Evolutionary conservation across 2,888 invertebrate genomes (phyloP), one percentile per base, ranked within the genome.

Genomic region (Catocala sponsa): DNA sequence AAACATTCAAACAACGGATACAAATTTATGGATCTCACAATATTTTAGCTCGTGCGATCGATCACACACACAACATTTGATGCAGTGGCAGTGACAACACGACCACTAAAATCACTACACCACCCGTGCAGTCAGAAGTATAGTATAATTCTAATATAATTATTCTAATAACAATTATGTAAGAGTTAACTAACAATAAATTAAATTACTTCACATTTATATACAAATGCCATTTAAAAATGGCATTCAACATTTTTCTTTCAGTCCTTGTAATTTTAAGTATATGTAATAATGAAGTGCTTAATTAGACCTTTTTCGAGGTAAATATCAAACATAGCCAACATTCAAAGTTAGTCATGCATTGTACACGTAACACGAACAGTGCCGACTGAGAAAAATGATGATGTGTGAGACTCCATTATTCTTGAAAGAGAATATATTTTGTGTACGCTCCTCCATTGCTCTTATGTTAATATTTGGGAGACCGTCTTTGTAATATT

Each of bases 381-480:
- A 55, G 50, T 46, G 25, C 6, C 12, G 6, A 41, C 15, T n/a
- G 35, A 44, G 44, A 44, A 53, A 43, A 43, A 53, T 12, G 51
- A 51, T 44, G 0, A 35, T n/a, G 15, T 35, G 41, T 35, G 12
- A 12, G 13, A 51, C 11, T 51, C 46, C 33, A 51, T 55, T 51
- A 41, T 41, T 41, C 13, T 11, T 12, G 35, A 38, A 54, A 44
- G 48, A 41, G 7, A 48, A 33, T 41, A 44, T 56, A 58, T 58
- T 51, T 61, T 53, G 60, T 62, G 59, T 49, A 42, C 52, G 43
- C 59, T 53, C 58, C 64, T 67, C 54, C 53, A 67, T 70, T 60
- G 59, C 60, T 50, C 7, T 62, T 58, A 56, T 66, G 51, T 66
- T 70, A 67, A 73, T 73, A 76, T 73, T 73, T 67, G 11, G 60